Evolutionary conservation across 64 coral and sea anemone species (phyloP).

Genomic region (Montipora cactus): DNA sequence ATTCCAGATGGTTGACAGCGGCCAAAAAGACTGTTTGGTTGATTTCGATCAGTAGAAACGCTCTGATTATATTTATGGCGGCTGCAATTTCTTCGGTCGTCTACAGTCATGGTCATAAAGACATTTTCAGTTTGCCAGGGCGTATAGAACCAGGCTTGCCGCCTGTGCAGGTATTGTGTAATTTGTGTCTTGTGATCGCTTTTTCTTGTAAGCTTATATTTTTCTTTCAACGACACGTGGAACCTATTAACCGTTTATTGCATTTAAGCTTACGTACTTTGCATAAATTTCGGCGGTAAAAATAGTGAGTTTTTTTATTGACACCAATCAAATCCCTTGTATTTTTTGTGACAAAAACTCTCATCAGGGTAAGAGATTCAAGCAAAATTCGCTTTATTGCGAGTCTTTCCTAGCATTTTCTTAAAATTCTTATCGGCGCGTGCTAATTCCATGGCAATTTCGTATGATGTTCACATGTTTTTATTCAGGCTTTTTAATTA

Average conservation of each 20-base stretch:
- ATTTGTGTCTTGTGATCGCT: neutral
- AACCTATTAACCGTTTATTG: too few species aligned
- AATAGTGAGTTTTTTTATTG: too few species aligned
- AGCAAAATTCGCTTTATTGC: too few species aligned
- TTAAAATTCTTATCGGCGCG: neutral
- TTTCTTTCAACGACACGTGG: too few species aligned
- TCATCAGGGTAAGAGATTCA: too few species aligned
- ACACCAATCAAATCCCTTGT: neutral
- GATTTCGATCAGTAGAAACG: conserved; percentile 83
- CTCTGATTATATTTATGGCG: conserved; percentile 76
- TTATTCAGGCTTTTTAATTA: neutral
- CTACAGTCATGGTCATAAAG: conserved; percentile 59
- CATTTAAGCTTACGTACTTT: too few species aligned
- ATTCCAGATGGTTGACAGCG: conserved; percentile 47
- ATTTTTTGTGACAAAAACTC: neutral
- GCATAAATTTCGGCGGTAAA: neutral
- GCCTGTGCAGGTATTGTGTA: conserved; percentile 75
- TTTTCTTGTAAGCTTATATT: neutral
- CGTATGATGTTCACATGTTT: neutral
- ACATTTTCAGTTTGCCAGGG: conserved; percentile 79
- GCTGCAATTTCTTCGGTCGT: conserved; percentile 63
- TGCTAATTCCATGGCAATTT: neutral
- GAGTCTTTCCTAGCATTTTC: too few species aligned
- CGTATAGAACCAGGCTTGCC: conserved; percentile 87
- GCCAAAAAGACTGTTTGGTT: conserved; percentile 86